phyloP scores from a whole-genome alignment of 2,888 invertebrate species.

The Thereva unica region DNA sequence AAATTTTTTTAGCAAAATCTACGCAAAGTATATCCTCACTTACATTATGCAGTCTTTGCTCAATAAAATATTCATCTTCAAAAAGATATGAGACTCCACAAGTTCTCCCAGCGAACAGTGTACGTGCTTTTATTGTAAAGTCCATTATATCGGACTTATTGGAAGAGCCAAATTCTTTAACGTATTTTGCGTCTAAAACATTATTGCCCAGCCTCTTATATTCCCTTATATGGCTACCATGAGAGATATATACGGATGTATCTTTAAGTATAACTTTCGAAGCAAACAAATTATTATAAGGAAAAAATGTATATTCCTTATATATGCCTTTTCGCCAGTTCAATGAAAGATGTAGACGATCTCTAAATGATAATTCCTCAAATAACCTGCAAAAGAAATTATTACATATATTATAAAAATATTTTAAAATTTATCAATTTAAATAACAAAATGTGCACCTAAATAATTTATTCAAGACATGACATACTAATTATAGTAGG shows the following conservation, averaged over 20 bases:
- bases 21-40: slow-evolving; percentile 52
- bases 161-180: slow-evolving; percentile 47
- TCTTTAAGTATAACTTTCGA: slow-evolving; percentile 62
- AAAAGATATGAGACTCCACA: slow-evolving; percentile 52
- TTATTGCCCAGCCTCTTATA: slow-evolving; percentile 46
- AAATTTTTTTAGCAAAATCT: slow-evolving; percentile 50
- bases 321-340: slow-evolving; percentile 65
- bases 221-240: slow-evolving; percentile 54
- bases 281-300: slow-evolving; percentile 59
- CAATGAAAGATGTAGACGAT: slow-evolving; percentile 54
- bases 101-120: slow-evolving; percentile 52
- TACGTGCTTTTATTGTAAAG: slow-evolving; percentile 50
- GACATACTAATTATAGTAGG: too few species aligned
- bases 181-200: slow-evolving; percentile 51
- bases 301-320: slow-evolving; percentile 57
- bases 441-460: too few species aligned
- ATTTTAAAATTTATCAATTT: too few species aligned
- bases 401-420: neutral
- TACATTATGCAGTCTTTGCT: slow-evolving; percentile 50
- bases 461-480: neutral
- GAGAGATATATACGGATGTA: slow-evolving; percentile 62
- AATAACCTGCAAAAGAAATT: slow-evolving; percentile 47
- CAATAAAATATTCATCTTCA: slow-evolving; percentile 43
- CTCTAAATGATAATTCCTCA: slow-evolving; percentile 51
- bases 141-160: slow-evolving; percentile 50